Percentiles rank a stretch among this genome's conserved stretches.
Conservation (phyloP, 2,888 invertebrate genomes). For the Acleris cristana region DNA sequence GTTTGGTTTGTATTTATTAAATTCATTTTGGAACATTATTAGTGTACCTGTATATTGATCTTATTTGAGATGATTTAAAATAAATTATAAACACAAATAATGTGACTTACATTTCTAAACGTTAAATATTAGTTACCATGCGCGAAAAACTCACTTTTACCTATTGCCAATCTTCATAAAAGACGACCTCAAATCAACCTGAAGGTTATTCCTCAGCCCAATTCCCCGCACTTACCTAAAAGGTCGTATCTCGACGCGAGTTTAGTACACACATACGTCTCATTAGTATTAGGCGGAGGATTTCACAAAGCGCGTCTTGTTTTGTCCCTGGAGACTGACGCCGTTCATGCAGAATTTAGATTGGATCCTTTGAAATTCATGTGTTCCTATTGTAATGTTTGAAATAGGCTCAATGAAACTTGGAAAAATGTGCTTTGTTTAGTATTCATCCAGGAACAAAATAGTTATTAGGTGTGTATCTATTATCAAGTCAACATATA, state of each 20-base stretch:
- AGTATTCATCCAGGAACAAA: no score
- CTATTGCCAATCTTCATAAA: constrained; percentile 35
- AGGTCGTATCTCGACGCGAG: neutral
- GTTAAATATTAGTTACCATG: constrained; percentile 21
- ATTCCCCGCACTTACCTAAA: neutral
- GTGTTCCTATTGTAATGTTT: constrained; percentile 29
- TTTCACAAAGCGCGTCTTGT: constrained; percentile 24
- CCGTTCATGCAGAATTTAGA: constrained; percentile 31
- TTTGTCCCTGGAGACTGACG: constrained; percentile 11
- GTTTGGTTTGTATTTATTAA: no score
- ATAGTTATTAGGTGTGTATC: no score
- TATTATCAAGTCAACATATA: no score
- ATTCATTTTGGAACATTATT: no score
- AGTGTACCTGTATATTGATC: no score
- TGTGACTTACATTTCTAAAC: neutral
- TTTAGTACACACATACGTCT: constrained; percentile 1
- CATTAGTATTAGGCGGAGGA: neutral
- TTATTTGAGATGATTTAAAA: no score
- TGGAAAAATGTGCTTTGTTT: no score
- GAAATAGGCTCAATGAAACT: constrained; percentile 14
- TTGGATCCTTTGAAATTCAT: constrained; percentile 34
- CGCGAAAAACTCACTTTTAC: constrained; percentile 25
- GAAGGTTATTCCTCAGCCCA: constrained; percentile 19
- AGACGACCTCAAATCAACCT: constrained; percentile 27
- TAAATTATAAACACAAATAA: neutral